Conservation (phyloP, 2,797 vertebrate species). For the Sylvilagus floridanus region DNA sequence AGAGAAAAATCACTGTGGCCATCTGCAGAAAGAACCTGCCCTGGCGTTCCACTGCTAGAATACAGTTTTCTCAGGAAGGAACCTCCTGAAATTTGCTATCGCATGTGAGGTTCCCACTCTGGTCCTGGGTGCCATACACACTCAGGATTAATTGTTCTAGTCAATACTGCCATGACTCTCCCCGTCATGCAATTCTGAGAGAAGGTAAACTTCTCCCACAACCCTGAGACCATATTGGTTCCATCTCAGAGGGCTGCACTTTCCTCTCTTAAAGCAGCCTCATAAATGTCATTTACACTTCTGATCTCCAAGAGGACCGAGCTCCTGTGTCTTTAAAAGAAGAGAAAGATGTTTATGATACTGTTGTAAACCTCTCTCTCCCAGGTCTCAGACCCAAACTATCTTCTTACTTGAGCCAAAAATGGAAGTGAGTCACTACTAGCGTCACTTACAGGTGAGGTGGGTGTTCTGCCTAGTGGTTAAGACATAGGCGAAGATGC, state of each 20-base stretch:
- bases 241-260: neutral
- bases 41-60: neutral
- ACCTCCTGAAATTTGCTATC: neutral
- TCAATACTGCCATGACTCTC: neutral
- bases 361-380: neutral
- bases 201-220: no score
- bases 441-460: neutral
- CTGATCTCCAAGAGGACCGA: neutral
- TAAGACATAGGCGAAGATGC: no score
- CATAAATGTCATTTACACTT: neutral
- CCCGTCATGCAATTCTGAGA: neutral
- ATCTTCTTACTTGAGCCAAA: neutral
- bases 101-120: neutral
- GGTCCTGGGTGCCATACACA: no score
- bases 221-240: neutral
- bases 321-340: neutral
- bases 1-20: neutral
- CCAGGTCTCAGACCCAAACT: neutral
- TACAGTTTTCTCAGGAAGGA: constrained; percentile 3
- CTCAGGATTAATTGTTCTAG: neutral
- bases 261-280: neutral
- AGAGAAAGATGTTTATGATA: neutral
- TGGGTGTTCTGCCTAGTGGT: no score
- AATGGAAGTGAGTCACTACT: neutral
- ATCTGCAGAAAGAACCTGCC: neutral